Conservation (phyloP, 2,888 invertebrate species). For the Diaprepes abbreviatus region DNA sequence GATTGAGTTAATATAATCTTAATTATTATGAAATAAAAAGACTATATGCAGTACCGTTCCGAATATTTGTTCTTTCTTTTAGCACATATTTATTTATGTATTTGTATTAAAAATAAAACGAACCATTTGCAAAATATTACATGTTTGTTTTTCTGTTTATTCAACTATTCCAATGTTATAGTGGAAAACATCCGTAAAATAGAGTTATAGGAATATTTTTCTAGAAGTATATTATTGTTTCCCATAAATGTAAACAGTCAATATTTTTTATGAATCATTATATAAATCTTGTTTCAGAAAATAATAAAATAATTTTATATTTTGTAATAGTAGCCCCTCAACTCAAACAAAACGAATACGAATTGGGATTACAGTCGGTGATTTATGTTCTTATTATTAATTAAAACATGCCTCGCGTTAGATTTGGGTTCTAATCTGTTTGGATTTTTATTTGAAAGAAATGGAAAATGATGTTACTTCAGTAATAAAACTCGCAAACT, state of each 20-base stretch:
- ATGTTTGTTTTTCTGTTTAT: conserved; percentile 7
- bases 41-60: not conserved
- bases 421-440: no score
- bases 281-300: not conserved
- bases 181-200: not conserved
- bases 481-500: no score
- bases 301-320: no score
- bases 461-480: no score
- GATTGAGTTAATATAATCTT: no score
- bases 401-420: no score
- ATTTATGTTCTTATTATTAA: no score
- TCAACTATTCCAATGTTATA: not conserved
- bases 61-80: conserved; percentile 1
- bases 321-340: no score
- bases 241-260: not conserved
- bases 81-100: not conserved
- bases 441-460: no score
- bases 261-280: not conserved
- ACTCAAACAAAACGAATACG: no score
- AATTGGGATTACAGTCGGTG: no score
- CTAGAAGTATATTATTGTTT: not conserved
- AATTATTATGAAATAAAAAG: no score
- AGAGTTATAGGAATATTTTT: conserved; percentile 2
- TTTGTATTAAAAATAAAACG: conserved; percentile 7
- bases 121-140: not conserved